Evolutionary conservation across 2,797 vertebrate species (phyloP).

Genomic region (Onychomys torridus): DNA sequence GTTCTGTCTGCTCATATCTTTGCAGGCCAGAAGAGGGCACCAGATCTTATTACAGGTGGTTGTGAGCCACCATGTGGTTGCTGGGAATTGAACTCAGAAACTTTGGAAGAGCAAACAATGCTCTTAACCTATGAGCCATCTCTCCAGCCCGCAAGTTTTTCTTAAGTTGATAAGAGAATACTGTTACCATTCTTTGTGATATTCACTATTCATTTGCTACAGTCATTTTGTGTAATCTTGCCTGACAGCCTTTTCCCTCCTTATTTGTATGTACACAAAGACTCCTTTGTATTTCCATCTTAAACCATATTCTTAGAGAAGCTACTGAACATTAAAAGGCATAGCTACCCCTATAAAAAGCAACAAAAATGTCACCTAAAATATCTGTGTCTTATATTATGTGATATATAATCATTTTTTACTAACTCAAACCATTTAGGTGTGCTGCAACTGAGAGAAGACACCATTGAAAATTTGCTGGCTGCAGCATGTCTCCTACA

Average conservation of each 20-base stretch:
- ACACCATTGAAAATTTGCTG: slow-evolving; percentile 97
- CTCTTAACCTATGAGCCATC: too few species aligned
- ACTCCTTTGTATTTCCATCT: background rate
- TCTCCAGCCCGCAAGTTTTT: background rate
- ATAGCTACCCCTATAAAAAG: background rate
- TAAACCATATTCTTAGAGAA: background rate
- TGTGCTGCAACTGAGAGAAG: slow-evolving; percentile 96
- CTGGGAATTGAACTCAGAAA: too few species aligned
- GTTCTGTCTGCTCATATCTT: too few species aligned
- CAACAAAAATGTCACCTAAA: background rate
- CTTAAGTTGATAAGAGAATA: background rate
- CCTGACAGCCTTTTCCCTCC: background rate
- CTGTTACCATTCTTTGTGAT: background rate
- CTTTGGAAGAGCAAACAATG: too few species aligned
- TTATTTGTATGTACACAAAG: background rate
- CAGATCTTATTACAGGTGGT: too few species aligned
- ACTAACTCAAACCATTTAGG: slow-evolving; percentile 88
- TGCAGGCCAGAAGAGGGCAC: too few species aligned
- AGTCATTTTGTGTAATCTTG: background rate
- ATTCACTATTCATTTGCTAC: slow-evolving; percentile 15
- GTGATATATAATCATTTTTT: background rate
- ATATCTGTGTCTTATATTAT: background rate
- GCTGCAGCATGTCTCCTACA: slow-evolving; percentile 98
- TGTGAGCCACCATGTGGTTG: too few species aligned
- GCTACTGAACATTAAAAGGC: background rate